A percentile compares a stretch with the other conserved stretches of the same genome.
phyloP scores from a whole-genome alignment of 2,797 vertebrate species.

The Morelia viridis region DNA sequence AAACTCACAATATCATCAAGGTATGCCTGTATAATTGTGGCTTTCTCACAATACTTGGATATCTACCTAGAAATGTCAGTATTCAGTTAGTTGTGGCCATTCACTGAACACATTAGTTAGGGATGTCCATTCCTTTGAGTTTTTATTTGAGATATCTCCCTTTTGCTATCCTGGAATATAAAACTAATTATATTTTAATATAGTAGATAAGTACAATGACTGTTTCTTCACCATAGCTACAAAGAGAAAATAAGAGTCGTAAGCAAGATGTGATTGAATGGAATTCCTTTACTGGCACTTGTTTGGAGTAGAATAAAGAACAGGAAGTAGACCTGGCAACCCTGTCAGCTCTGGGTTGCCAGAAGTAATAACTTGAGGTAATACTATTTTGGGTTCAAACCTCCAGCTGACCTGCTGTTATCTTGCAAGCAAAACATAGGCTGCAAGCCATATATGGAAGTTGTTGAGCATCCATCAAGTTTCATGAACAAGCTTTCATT shows the following conservation, averaged over 20 bases:
- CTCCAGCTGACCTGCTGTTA: background rate
- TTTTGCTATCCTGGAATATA: background rate
- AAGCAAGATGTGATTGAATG: slow-evolving; percentile 14
- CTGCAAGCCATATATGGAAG: background rate
- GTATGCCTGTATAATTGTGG: no score
- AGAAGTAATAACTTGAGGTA: slow-evolving; percentile 57
- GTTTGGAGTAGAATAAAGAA: background rate
- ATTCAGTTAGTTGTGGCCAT: background rate
- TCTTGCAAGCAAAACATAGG: background rate
- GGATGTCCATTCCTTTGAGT: no score
- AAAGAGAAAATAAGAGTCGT: accelerated
- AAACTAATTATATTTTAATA: background rate
- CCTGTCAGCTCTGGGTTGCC: slow-evolving; percentile 43
- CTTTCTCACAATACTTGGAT: background rate
- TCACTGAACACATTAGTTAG: background rate
- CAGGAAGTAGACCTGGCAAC: no score
- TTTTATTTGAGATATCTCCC: background rate
- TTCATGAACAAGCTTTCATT: background rate
- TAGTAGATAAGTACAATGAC: background rate
- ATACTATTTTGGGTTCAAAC: slow-evolving; percentile 33
- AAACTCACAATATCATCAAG: no score
- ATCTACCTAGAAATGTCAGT: background rate
- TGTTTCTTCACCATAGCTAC: background rate
- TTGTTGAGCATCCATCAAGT: background rate
- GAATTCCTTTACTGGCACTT: background rate